Conservation (phyloP, 2,797 vertebrate species). For the Pseudochaenichthys georgianus region DNA sequence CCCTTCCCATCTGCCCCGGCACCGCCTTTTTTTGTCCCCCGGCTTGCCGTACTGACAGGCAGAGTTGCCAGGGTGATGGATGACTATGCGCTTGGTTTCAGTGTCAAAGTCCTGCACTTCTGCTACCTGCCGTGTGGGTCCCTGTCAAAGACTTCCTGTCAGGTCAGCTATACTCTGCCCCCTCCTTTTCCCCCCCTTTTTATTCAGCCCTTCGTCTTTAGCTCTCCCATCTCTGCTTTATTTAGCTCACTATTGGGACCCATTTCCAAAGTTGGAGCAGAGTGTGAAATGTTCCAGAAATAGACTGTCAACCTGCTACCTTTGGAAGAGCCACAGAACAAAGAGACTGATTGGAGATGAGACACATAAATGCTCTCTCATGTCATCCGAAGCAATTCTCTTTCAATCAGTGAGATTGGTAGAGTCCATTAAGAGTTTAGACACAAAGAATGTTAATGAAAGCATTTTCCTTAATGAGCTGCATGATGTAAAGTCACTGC, state of each 20-base stretch:
- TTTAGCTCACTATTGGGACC: constrained; percentile 59
- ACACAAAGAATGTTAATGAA: constrained; percentile 55
- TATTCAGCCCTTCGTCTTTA: constrained; percentile 49
- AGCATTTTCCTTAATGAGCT: constrained; percentile 49
- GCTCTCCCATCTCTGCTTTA: constrained; percentile 48
- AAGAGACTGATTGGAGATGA: constrained; percentile 32
- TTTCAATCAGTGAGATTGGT: constrained; percentile 20
- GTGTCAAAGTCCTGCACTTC: constrained; percentile 78
- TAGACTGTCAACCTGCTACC: constrained; percentile 48
- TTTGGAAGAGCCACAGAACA: constrained; percentile 40
- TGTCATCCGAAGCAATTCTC: constrained; percentile 26
- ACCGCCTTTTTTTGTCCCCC: constrained; percentile 62
- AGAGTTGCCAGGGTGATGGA: constrained; percentile 82
- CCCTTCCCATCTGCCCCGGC: constrained; percentile 84
- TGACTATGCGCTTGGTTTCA: constrained; percentile 77
- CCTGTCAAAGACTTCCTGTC: constrained; percentile 79
- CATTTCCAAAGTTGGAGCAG: constrained; percentile 50
- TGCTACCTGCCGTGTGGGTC: constrained; percentile 76
- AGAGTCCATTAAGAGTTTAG: constrained; percentile 21
- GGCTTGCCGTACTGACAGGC: constrained; percentile 76
- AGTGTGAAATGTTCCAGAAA: constrained; percentile 41
- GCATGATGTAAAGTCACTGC: constrained; percentile 33
- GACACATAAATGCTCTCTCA: constrained; percentile 9
- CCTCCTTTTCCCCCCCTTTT: constrained; percentile 5
- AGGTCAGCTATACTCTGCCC: constrained; percentile 61